Evolutionary conservation across 1,140 invertebrate species (phyloP).

Genomic region (Drosophila mojavensis): DNA sequence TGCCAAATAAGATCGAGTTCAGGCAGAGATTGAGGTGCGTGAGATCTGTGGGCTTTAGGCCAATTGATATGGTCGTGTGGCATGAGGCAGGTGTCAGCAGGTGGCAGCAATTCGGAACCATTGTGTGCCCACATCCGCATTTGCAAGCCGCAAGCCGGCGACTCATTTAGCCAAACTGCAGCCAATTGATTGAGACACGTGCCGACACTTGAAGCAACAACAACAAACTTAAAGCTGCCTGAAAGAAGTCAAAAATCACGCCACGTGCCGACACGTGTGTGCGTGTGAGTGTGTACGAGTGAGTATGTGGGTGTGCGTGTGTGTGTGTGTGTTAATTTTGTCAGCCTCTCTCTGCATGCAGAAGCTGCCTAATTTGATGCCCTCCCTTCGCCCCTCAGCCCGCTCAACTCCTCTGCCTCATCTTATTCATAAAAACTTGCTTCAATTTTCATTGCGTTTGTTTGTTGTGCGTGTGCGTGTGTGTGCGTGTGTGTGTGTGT

Average conservation of each 20-base stretch:
- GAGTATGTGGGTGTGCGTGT: constrained; percentile 6
- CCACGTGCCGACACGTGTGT: constrained; percentile 50
- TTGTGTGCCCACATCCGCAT: constrained; percentile 16
- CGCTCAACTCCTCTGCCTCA: constrained; percentile 21
- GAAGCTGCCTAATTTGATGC: constrained; percentile 73
- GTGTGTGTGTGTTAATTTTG: constrained; percentile 64
- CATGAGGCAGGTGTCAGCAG: constrained; percentile 13
- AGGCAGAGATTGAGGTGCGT: too few species aligned
- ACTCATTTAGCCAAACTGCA: constrained; percentile 35
- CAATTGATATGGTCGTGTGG: constrained; percentile 1
- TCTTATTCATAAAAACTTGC: background rate
- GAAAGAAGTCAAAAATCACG: constrained; percentile 72
- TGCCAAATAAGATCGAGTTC: too few species aligned
- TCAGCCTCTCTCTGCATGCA: constrained; percentile 47
- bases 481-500: constrained; percentile 14
- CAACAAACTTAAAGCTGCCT: constrained; percentile 32
- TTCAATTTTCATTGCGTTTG: constrained; percentile 70
- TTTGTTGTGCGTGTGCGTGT: constrained; percentile 52
- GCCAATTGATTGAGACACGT: constrained; percentile 65
- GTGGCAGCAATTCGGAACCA: background rate
- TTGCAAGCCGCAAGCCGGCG: constrained; percentile 12
- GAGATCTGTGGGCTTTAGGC: too few species aligned
- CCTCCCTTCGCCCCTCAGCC: background rate
- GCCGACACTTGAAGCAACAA: constrained; percentile 54
- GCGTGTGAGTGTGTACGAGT: constrained; percentile 21